Conservation (phyloP, 2,113 vertebrate genomes). For the Tragelaphus strepsiceros region DNA sequence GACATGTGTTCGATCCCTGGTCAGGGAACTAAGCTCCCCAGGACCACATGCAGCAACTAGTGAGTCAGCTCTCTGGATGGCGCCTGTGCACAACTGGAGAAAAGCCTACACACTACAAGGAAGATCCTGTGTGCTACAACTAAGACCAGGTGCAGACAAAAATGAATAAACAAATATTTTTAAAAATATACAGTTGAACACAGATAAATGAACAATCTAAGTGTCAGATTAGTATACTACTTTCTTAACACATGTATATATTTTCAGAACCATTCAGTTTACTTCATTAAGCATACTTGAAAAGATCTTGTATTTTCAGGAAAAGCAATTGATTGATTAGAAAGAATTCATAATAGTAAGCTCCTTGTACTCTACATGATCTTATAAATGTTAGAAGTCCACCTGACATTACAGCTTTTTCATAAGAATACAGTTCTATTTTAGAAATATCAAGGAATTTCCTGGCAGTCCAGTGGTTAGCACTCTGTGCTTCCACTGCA, state of each 20-base stretch:
- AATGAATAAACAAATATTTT: not conserved
- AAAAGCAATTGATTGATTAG: not conserved
- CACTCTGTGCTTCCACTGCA: not conserved
- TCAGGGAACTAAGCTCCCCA: not conserved
- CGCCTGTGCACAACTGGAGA: not conserved
- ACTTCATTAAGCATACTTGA: slow-evolving; percentile 10
- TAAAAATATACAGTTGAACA: not conserved
- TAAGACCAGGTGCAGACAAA: not conserved
- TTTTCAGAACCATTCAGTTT: slow-evolving; percentile 17
- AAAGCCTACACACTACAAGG: not conserved
- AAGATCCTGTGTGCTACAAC: not conserved
- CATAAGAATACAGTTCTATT: not conserved
- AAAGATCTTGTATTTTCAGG: not conserved
- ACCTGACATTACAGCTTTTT: not conserved
- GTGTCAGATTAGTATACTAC: not conserved
- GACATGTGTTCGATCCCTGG: not conserved
- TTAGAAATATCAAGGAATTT: not conserved
- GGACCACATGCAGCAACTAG: not conserved
- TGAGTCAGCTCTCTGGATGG: not conserved
- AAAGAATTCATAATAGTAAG: not conserved
- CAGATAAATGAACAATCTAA: not conserved
- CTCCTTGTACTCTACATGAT: not conserved
- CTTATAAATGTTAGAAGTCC: not conserved
- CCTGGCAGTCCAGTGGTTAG: not conserved
- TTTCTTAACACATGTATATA: not conserved